Percentiles rank a stretch among this genome's conserved stretches.
These are phyloP conservation scores for Cataglyphis altisquamis DNA, from an alignment of 2,888 invertebrate species.

Conservation along the genomic window DNA sequence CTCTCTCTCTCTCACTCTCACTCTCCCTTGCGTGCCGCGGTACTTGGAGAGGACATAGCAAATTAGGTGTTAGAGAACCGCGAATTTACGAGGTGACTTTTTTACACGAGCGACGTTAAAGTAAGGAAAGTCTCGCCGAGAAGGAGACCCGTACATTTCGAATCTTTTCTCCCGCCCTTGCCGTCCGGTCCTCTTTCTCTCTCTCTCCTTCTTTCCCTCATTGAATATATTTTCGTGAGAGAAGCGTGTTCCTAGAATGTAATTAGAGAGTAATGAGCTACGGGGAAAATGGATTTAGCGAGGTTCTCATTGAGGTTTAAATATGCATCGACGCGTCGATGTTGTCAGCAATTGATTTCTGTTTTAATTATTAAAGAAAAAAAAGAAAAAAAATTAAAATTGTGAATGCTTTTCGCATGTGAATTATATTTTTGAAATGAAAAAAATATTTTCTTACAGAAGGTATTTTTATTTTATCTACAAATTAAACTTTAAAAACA, in stretches of 20 bases:
- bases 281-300: neutral
- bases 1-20: too few species aligned
- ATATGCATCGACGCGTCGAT: neutral
- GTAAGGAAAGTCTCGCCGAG: neutral
- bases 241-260: conserved; percentile 21
- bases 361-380: neutral
- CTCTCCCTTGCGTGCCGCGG: conserved; percentile 60
- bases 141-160: neutral
- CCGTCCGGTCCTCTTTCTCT: conserved; percentile 23
- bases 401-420: neutral
- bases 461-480: neutral
- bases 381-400: too few species aligned
- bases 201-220: conserved; percentile 3
- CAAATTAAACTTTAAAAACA: neutral
- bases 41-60: conserved; percentile 55
- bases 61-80: conserved; percentile 64
- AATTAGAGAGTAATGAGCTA: conserved; percentile 22
- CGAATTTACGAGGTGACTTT: conserved; percentile 59
- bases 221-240: conserved; percentile 17
- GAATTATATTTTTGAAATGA: neutral
- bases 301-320: neutral
- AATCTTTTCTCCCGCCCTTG: neutral
- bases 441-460: neutral
- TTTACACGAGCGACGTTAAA: conserved; percentile 48
- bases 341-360: neutral